Percentiles rank a stretch among this genome's conserved stretches.
phyloP scores from a whole-genome alignment of 2,113 vertebrate species.

The Triplophysa siluroides region DNA sequence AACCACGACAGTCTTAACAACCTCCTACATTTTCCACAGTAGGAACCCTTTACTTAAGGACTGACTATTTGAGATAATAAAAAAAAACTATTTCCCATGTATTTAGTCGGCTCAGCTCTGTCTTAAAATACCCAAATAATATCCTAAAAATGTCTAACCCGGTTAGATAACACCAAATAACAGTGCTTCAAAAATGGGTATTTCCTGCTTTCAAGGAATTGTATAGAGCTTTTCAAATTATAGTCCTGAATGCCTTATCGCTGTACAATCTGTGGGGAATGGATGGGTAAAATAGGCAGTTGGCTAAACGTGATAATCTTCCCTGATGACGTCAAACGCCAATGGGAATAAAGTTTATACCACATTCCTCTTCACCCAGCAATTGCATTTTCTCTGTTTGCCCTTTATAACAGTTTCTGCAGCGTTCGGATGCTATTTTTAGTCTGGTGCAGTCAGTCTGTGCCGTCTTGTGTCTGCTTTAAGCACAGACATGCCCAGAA shows the following conservation, averaged over 20 bases:
- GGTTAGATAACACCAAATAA: no score
- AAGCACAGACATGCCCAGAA: slow-evolving; percentile 7
- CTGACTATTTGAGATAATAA: background rate
- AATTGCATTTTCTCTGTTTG: slow-evolving; percentile 28
- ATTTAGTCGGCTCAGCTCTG: background rate
- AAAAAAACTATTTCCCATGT: background rate
- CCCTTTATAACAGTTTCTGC: slow-evolving; percentile 34
- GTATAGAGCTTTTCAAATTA: background rate
- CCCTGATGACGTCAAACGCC: background rate
- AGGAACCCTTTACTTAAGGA: background rate
- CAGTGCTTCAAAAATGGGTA: no score
- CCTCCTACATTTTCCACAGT: background rate
- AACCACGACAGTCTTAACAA: slow-evolving; percentile 1
- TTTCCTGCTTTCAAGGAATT: background rate
- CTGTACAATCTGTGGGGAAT: background rate
- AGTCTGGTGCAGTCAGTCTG: slow-evolving; percentile 28
- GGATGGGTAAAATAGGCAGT: background rate
- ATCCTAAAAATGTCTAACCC: no score
- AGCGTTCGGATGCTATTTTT: slow-evolving; percentile 10
- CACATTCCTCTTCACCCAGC: slow-evolving; percentile 2
- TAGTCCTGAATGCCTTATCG: background rate
- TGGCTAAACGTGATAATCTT: slow-evolving; percentile 3
- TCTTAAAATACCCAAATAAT: background rate
- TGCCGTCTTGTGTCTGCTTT: slow-evolving; percentile 22
- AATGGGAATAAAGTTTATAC: slow-evolving; percentile 14